Conservation (phyloP, 2,888 invertebrate species). For the Drosophila neotestacea region DNA sequence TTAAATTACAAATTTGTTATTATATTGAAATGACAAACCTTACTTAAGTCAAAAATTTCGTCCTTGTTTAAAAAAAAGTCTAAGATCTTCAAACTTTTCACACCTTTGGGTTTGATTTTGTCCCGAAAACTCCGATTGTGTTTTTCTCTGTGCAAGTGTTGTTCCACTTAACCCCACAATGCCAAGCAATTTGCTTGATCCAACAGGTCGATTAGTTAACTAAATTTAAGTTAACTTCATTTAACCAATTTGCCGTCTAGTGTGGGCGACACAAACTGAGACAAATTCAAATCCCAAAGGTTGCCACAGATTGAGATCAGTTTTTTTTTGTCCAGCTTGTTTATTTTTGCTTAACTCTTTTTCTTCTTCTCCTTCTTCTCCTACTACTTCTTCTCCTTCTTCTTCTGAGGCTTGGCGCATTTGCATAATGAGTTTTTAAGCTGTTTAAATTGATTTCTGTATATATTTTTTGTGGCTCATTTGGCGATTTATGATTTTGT, state of each 20-base stretch:
- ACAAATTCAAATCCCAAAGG: constrained; percentile 49
- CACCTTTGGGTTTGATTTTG: too few species aligned
- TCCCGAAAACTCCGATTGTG: too few species aligned
- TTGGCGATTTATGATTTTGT: constrained; percentile 70
- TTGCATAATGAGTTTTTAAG: constrained; percentile 81
- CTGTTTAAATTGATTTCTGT: constrained; percentile 74
- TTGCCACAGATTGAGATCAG: constrained; percentile 50
- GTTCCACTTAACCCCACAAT: constrained; percentile 10
- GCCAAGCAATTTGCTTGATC: constrained; percentile 44
- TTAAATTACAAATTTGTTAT: too few species aligned
- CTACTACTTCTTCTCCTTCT: neutral
- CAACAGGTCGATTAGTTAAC: constrained; percentile 50
- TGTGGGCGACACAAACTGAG: constrained; percentile 56
- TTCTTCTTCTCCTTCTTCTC: neutral
- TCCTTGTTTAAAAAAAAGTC: too few species aligned
- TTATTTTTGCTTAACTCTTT: neutral
- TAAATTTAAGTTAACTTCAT: neutral
- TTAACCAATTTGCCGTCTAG: constrained; percentile 58
- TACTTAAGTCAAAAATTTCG: too few species aligned
- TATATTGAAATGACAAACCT: too few species aligned
- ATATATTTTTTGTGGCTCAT: constrained; percentile 35
- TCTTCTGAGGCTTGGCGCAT: constrained; percentile 51
- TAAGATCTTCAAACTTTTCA: too few species aligned
- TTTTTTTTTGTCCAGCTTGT: constrained; percentile 25
- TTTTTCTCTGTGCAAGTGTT: too few species aligned